phyloP scores from a whole-genome alignment of 2,797 vertebrate genomes.

The Macrochelys suwanniensis region DNA sequence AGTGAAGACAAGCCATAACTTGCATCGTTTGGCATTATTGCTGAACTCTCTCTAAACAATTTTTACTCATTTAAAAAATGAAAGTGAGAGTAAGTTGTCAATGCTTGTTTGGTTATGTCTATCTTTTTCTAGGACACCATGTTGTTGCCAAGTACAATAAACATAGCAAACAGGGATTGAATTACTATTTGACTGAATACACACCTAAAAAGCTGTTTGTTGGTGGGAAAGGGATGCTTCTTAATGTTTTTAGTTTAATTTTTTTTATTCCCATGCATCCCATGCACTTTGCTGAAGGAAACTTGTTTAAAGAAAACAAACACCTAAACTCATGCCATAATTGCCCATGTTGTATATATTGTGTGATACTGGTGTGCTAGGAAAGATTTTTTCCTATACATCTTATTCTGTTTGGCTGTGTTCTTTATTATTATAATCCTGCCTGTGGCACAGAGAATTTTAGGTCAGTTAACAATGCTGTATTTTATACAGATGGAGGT shows the following conservation, averaged over 20 bases:
- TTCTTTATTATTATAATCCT: neutral
- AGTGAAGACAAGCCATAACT: neutral
- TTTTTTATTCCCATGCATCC: neutral
- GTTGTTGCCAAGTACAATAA: neutral
- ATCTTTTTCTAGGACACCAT: accelerated
- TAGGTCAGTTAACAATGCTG: neutral
- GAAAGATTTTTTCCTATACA: neutral
- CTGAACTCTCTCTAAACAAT: neutral
- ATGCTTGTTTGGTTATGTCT: neutral
- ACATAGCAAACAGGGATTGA: neutral
- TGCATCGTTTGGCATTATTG: accelerated
- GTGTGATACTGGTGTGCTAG: neutral
- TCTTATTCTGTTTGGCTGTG: neutral
- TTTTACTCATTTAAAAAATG: accelerated
- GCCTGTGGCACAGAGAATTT: neutral
- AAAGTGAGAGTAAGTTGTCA: neutral
- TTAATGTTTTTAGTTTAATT: accelerated
- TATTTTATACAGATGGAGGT: neutral
- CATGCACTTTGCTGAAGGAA: accelerated
- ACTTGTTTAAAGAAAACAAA: neutral
- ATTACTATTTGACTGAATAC: neutral
- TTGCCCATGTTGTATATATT: neutral
- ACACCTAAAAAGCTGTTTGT: neutral
- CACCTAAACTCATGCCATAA: neutral
- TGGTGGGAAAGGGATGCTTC: neutral